Conservation (phyloP, 2,888 invertebrate genomes). For the Drosophila mulleri region DNA sequence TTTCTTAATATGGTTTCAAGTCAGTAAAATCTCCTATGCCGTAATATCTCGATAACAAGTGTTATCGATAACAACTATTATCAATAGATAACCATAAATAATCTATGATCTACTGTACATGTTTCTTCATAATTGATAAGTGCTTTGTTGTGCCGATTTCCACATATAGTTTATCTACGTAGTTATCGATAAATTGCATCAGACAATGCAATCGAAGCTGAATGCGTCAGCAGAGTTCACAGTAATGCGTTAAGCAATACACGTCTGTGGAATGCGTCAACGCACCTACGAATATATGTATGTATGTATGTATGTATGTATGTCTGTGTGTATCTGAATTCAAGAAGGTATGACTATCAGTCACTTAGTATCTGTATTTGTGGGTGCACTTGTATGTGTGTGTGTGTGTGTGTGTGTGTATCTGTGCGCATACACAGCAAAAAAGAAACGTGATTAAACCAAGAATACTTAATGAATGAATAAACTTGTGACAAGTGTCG, state of each 20-base stretch:
- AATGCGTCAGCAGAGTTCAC: constrained; percentile 26
- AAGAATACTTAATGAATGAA: constrained; percentile 2
- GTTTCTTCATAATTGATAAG: not conserved
- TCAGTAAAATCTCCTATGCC: not conserved
- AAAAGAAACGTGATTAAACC: constrained; percentile 10
- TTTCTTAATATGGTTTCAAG: not conserved
- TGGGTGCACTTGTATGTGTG: not conserved
- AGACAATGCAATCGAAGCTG: constrained; percentile 25
- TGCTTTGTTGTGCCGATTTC: too few species aligned
- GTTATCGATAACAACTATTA: not conserved
- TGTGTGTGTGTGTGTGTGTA: not conserved
- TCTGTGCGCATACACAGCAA: constrained; percentile 26
- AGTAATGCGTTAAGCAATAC: constrained; percentile 26
- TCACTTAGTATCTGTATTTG: constrained; percentile 16
- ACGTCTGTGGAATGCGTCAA: constrained; percentile 38
- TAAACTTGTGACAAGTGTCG: constrained; percentile 10
- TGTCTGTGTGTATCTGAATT: constrained; percentile 2
- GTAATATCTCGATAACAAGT: not conserved
- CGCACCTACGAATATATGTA: constrained; percentile 27
- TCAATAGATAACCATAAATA: not conserved
- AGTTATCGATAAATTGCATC: constrained; percentile 48
- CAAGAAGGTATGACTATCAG: constrained; percentile 32
- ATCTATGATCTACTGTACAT: not conserved
- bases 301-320: constrained; percentile 3
- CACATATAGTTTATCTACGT: not conserved